phyloP scores from a whole-genome alignment of 2,888 invertebrate genomes.

The Sinotaia quadrata region DNA sequence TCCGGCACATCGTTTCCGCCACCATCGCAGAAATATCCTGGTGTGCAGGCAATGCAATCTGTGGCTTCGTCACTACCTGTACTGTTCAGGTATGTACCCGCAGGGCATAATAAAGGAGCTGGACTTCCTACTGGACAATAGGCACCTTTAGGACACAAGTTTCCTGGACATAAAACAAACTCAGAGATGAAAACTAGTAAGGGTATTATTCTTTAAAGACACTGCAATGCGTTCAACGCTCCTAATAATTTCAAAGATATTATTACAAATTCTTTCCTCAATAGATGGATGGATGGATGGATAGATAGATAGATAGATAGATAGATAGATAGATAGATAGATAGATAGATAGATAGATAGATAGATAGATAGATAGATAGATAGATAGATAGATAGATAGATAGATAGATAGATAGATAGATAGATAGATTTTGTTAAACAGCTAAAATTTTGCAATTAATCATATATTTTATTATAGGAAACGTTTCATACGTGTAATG shows the following conservation, averaged over 20 bases:
- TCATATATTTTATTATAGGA: too few relatives aligned
- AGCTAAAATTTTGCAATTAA: too few relatives aligned
- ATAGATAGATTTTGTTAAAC: too few relatives aligned
- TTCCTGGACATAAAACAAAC: conserved; percentile 47
- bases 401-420: too few relatives aligned
- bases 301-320: too few relatives aligned
- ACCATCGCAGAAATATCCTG: conserved; percentile 61
- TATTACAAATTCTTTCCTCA: neutral
- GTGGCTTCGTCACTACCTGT: conserved; percentile 53
- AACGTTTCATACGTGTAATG: too few relatives aligned
- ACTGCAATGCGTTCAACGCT: neutral
- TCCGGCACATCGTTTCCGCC: conserved; percentile 55
- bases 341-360: too few relatives aligned
- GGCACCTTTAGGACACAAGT: conserved; percentile 61
- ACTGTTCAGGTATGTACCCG: conserved; percentile 58
- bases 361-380: too few relatives aligned
- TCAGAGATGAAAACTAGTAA: neutral
- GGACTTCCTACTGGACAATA: conserved; percentile 58
- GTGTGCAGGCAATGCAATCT: conserved; percentile 55
- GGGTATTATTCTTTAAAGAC: neutral
- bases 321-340: too few relatives aligned
- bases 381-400: too few relatives aligned
- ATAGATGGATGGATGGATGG: too few relatives aligned
- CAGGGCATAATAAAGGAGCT: conserved; percentile 50
- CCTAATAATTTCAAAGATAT: too few relatives aligned